Evolutionary conservation across 2,888 invertebrate genomes (phyloP), one percentile per base, ranked within the genome.

Genomic region (Lochmaea capreae): DNA sequence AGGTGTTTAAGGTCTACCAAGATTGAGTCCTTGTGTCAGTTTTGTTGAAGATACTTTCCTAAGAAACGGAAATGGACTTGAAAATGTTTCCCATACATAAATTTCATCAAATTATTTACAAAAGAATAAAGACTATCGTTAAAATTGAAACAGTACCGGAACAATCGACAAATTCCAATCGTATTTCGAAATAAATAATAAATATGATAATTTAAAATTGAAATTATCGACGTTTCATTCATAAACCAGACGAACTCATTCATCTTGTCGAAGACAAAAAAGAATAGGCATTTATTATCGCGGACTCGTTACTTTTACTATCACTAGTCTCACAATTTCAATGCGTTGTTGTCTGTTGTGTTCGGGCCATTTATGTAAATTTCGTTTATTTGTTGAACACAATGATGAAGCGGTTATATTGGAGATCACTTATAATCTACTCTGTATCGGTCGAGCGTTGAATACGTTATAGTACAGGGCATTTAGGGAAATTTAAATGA

Each of bases 241-340:
- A 71, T 71, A 65, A 71, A 57, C 65, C 18, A 54, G 65, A 26
- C 57, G 54, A 65, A 70, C 63, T 70, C 71, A 71, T 71, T 71
- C 71, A 71, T 71, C 71, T 71, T 65, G 58, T 54, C 57, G 16
- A 14, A 43, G 58, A 65, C 43, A 71, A 71, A 18, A 63, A 65
- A 57, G 68, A 61, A 68, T 68, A 71, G 71, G 65, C 65, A 71
- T 71, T 71, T 71, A 71, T 71, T 71, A 71, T 71, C 71, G 39
- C 26, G 65, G 42, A 65, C 65, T 71, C 71, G 65, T 71, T 71
- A 71, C 71, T 71, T 71, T 71, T 71, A 71, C 71, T 71, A 71
- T 71, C 65, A 71, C 65, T 71, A 71, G 61, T 49, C 71, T 71
- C 71, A 71, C 65, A 71, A 58, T 33, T 71, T 71, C 71, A 71